Evolutionary conservation across 2,888 invertebrate species (phyloP).

Genomic region (Anodontia alba): DNA sequence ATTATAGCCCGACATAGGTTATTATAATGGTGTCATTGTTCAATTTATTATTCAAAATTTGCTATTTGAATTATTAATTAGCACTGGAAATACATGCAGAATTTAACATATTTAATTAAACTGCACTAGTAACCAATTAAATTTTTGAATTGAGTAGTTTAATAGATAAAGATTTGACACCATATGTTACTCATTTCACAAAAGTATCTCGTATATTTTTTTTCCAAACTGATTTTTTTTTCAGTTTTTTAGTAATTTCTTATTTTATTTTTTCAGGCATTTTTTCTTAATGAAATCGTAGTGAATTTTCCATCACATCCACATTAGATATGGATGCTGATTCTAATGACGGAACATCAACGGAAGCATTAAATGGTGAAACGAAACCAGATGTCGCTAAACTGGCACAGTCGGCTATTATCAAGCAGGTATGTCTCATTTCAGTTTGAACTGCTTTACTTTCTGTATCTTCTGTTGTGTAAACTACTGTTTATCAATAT

Average conservation of each 20-base stretch:
- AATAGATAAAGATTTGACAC: background rate
- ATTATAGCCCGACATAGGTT: constrained; percentile 48
- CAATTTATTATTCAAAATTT: constrained; percentile 67
- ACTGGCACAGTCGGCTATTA: constrained; percentile 83
- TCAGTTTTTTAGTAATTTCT: background rate
- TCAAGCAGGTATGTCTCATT: constrained; percentile 81
- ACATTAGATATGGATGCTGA: constrained; percentile 78
- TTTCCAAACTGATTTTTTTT: background rate
- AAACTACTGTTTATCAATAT: background rate
- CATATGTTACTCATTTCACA: background rate
- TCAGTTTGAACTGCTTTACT: background rate
- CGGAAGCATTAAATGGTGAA: constrained; percentile 81
- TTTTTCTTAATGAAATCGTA: constrained; percentile 1
- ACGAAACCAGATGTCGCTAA: constrained; percentile 83
- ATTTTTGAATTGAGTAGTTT: constrained; percentile 23
- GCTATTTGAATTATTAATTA: constrained; percentile 65
- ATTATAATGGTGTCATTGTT: constrained; percentile 62
- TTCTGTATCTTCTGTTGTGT: constrained; percentile 13
- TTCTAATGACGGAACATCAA: constrained; percentile 78
- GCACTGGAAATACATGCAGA: constrained; percentile 37
- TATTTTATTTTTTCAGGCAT: background rate
- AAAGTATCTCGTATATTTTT: background rate
- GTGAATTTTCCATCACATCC: background rate
- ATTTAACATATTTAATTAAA: constrained; percentile 44
- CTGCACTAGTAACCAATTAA: constrained; percentile 25